Evolutionary conservation across 2,113 vertebrate species (phyloP).

Genomic region (Semnornis frantzii): DNA sequence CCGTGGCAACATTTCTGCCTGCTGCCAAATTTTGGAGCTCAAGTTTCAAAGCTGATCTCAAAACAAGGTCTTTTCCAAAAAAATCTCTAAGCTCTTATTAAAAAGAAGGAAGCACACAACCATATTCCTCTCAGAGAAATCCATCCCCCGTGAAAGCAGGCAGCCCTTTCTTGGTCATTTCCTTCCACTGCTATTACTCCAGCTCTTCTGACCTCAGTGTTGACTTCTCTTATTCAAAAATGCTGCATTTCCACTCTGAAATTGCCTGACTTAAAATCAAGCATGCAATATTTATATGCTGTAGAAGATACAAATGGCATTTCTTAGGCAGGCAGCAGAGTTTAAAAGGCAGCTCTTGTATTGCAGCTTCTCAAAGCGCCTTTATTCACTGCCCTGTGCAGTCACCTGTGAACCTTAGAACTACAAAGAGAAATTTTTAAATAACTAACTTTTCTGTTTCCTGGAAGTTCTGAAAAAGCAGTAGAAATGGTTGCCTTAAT

Average conservation of each 20-base stretch:
- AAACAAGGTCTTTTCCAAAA: constrained; percentile 37
- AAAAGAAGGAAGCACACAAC: neutral
- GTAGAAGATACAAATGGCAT: neutral
- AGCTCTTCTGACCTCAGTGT: neutral
- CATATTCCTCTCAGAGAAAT: neutral
- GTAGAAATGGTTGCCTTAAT: neutral
- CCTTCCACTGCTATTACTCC: neutral
- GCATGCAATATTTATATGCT: neutral
- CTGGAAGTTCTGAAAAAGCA: neutral
- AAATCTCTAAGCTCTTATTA: neutral
- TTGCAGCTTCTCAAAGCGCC: neutral
- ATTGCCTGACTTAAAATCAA: neutral
- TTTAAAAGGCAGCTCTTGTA: neutral
- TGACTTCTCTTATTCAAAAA: neutral
- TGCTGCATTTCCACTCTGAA: neutral
- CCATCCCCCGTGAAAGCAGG: neutral
- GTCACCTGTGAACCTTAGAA: neutral
- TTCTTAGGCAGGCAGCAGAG: neutral
- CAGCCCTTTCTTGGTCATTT: neutral
- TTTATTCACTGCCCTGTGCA: neutral
- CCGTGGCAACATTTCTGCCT: constrained; percentile 43
- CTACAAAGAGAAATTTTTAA: neutral
- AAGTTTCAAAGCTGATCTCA: constrained; percentile 32
- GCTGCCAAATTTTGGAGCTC: constrained; percentile 44
- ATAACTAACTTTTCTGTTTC: neutral